Base-by-base conservation (phyloP, 2,113 vertebrate genomes). In the Formicarius rufipectus region DNA sequence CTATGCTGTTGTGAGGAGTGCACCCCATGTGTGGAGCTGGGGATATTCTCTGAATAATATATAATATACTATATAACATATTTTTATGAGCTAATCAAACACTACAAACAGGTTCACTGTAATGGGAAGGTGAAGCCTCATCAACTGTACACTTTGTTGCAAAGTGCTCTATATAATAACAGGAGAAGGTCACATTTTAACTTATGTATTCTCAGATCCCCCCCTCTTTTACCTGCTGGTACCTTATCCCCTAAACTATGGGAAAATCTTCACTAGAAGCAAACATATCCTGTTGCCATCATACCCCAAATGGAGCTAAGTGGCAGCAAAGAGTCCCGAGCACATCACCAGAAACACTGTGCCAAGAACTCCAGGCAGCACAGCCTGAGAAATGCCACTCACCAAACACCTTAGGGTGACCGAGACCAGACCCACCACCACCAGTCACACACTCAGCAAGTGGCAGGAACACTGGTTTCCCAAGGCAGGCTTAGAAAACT, bases 11-110 rank as follows among this genome's bases (percentile, higher is more conserved):
- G 47, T 53, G 27, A 56, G 47, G 14, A n/a, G 4, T 56, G 13
- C 14, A 52, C 12, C 28, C 35, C 4, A 3, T 5, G 6, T 4
- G 2, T 9, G n/a, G n/a, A 0, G 0, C 19, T 44, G 63, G 24
- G 24, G 35, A 52, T 68, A 30, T 49, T 73, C 60, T 93, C 63
- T 77, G 28, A 47, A 27, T 60, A 39, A 49, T 18, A 27, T 25
- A 17, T 11, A 30, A 6, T 20, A 30, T 17, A 0, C 12, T 47
- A 47, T 49, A 45, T 15, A 31, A 12, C 21, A 44, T 6, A 24
- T 12, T 22, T 75, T 33, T 24, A 64, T 45, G 4, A 75, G 14
- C 45, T 82, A 35, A 25, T 63, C 35, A 35, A 84, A 25, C 31
- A 40, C 14, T 15, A n/a, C 23, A 67, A 30, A 68, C 52, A 40